Evolutionary conservation across 2,888 invertebrate species (phyloP), one percentile per base, ranked within the genome.

Genomic region (Liopterus haemorrhoidalis): DNA sequence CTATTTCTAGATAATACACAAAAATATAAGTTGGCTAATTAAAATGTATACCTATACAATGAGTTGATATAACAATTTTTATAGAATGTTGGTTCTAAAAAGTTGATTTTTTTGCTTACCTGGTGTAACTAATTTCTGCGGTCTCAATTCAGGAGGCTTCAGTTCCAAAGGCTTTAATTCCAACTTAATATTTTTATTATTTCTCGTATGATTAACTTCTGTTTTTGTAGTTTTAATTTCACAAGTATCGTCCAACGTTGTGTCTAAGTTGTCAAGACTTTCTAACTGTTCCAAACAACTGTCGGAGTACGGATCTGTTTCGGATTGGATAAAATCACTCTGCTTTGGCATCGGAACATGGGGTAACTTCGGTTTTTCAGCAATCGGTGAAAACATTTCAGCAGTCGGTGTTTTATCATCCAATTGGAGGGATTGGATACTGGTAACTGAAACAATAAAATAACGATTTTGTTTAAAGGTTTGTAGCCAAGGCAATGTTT

Each of bases 131-230:
- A 66, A 53, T 53, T 67, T 68, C 41, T 66, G 62, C 33, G 56
- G 60, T 50, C 61, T 66, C 5, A 59, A 70, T 68, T 64, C 76
- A 55, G 64, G 71, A 2, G 70, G 70, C 62, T 74, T 76, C 44
- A 76, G 60, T 48, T 78, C 76, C 43, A 77, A 55, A 0, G 75
- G 76, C 59, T 76, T 73, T 28, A 76, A 41, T 27, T 24, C 41
- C 19, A 35, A 25, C 24, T 49, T 49, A 21, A 54, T 35, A 50
- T 63, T 62, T n/a, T n/a, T n/a, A n/a, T n/a, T n/a, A n/a, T n/a
- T n/a, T n/a, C n/a, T n/a, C n/a, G n/a, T n/a, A 32, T 59, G 32
- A 45, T 59, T 61, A 12, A 61, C 60, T 38, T 32, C 27, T 20
- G 38, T 31, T 19, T 28, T 31, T 41, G 39, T 46, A 4, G 35